A percentile compares a stretch with the other conserved stretches of the same genome.
Evolutionary conservation across 2,797 vertebrate species (phyloP).

Genomic region (Syndactyla subalaris): DNA sequence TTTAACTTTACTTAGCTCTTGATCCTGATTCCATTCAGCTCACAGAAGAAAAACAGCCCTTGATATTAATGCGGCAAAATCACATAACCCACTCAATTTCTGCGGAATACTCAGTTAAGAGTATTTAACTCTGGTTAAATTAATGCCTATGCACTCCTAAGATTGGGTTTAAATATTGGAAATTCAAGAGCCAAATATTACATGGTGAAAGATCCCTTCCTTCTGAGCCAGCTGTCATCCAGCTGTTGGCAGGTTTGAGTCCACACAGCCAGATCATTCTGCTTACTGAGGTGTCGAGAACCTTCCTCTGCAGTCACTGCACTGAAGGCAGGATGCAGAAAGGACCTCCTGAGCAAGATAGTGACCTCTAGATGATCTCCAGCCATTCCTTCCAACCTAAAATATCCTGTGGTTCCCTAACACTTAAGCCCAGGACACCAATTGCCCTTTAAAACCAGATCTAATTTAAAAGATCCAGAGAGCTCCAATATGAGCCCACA

Average conservation of each 20-base stretch:
- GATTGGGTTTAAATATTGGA: constrained; percentile 19
- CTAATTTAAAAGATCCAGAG: background rate
- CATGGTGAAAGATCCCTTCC: background rate
- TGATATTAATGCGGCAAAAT: constrained; percentile 33
- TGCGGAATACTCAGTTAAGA: constrained; percentile 1
- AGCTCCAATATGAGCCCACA: background rate
- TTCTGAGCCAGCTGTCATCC: background rate
- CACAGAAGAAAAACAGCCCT: constrained; percentile 48
- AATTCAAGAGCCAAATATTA: background rate
- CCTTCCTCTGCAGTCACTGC: background rate
- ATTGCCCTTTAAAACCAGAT: background rate
- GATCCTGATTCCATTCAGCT: constrained; percentile 59
- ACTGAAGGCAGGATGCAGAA: background rate
- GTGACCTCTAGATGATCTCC: background rate
- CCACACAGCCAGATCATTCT: background rate
- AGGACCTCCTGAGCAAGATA: fast-evolving
- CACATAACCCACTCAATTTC: constrained; percentile 30
- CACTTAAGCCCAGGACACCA: background rate
- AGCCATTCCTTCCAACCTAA: background rate
- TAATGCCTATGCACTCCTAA: background rate
- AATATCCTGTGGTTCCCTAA: background rate
- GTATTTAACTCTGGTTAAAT: constrained; percentile 27
- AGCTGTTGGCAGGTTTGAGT: background rate
- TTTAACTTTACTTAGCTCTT: constrained; percentile 61
- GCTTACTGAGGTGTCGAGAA: background rate